phyloP scores from a whole-genome alignment of 2,888 invertebrate species.

The Lumbricus terrestris region DNA sequence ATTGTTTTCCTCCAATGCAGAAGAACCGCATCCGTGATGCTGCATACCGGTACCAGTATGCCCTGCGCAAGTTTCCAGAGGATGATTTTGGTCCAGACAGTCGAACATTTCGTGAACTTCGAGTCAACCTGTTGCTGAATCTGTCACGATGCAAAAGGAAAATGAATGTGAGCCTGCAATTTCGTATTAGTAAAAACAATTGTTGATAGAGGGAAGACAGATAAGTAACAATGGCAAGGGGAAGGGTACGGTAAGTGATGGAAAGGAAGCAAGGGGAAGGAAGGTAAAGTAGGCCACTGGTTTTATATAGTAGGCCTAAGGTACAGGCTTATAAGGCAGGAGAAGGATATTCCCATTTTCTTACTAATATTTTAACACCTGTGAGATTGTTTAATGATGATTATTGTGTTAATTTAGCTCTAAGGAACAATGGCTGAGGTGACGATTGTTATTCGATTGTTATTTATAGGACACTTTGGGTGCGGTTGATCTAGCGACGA shows the following conservation, averaged over 20 bases:
- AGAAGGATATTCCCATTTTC: too few species aligned
- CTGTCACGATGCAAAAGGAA: conserved; percentile 90
- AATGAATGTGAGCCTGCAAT: conserved; percentile 75
- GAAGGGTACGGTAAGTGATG: too few species aligned
- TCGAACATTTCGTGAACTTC: conserved; percentile 77
- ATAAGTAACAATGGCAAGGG: too few species aligned
- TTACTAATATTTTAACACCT: too few species aligned
- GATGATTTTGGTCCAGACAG: conserved; percentile 63
- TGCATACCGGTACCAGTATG: conserved; percentile 89
- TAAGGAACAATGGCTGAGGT: not conserved
- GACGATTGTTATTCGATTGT: not conserved
- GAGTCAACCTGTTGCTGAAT: conserved; percentile 84
- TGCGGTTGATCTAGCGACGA: conserved; percentile 82
- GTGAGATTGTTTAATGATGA: not conserved
- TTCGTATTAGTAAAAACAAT: not conserved
- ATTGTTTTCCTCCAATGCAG: conserved; percentile 38
- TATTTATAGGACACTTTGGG: conserved; percentile 57
- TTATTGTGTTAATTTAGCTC: not conserved
- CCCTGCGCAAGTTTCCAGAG: conserved; percentile 80
- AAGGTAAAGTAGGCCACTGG: too few species aligned
- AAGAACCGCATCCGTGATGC: conserved; percentile 88
- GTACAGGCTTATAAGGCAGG: too few species aligned
- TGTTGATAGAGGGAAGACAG: too few species aligned
- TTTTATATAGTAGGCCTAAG: too few species aligned
- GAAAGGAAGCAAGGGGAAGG: too few species aligned